phyloP scores from a whole-genome alignment of 1,140 invertebrate species.

The Leguminivora glycinivorella region DNA sequence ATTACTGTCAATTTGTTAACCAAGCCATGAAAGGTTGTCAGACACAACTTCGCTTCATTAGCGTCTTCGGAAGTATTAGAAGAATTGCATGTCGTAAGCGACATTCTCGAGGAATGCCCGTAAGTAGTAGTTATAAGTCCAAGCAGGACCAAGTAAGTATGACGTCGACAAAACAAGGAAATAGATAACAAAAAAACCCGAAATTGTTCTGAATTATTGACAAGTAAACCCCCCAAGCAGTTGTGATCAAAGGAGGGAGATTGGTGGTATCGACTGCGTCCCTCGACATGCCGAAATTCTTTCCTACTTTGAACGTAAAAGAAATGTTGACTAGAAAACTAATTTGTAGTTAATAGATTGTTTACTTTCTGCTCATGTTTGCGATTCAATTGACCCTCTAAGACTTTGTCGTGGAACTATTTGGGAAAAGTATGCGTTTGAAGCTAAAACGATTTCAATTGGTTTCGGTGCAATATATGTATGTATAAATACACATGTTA shows the following conservation, averaged over 20 bases:
- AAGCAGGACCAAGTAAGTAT: no score
- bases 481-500: no score
- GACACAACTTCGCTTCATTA: no score
- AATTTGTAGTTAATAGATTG: conserved; percentile 23
- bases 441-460: conserved; percentile 3
- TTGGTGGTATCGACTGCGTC: neutral
- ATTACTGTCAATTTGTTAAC: no score
- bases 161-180: no score
- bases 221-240: neutral
- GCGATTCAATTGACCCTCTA: conserved; percentile 16
- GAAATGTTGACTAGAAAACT: conserved; percentile 24
- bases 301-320: conserved; percentile 8
- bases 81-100: no score
- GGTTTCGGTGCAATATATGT: neutral
- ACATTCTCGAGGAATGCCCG: no score
- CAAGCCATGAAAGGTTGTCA: no score
- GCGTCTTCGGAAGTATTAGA: no score
- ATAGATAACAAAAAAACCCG: no score
- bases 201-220: conserved; percentile 1
- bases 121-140: no score
- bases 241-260: conserved; percentile 18
- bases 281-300: conserved; percentile 10
- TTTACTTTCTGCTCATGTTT: conserved; percentile 16
- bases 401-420: neutral
- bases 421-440: conserved; percentile 8